Evolutionary conservation across 1,140 invertebrate genomes (phyloP).

Genomic region (Tenebrio molitor): DNA sequence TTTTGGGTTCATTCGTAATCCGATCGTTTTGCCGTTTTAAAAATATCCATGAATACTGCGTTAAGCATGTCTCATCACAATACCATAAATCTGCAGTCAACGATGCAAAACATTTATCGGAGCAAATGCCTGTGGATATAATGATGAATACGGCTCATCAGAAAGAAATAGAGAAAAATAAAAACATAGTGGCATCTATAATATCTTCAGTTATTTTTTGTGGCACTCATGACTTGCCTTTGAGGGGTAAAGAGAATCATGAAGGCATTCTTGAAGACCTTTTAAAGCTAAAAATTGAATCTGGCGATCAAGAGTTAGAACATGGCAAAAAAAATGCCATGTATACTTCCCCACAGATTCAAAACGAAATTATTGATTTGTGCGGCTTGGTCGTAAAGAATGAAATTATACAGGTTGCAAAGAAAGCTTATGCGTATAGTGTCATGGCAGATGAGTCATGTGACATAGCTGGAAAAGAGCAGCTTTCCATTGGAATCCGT

Average conservation of each 20-base stretch:
- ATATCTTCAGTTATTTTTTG: not conserved
- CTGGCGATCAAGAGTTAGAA: not conserved
- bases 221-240: not conserved
- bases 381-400: conserved; percentile 43
- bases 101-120: too few relatives aligned
- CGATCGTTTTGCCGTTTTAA: too few relatives aligned
- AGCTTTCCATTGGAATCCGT: conserved; percentile 58
- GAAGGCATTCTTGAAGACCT: not conserved
- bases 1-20: too few relatives aligned
- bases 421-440: conserved; percentile 49
- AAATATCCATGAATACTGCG: too few relatives aligned
- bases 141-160: too few relatives aligned
- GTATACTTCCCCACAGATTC: conserved; percentile 26
- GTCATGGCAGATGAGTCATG: conserved; percentile 58
- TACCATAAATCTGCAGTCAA: too few relatives aligned
- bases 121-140: too few relatives aligned
- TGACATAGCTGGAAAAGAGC: conserved; percentile 60
- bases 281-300: not conserved
- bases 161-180: too few relatives aligned
- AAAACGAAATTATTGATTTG: conserved; percentile 45
- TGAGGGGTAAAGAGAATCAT: not conserved
- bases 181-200: too few relatives aligned
- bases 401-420: conserved; percentile 34
- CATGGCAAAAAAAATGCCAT: not conserved
- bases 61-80: too few relatives aligned